These are phyloP conservation scores for Sminthurinus aureus DNA, from an alignment of 2,888 invertebrate species.

Conservation along the genomic window DNA sequence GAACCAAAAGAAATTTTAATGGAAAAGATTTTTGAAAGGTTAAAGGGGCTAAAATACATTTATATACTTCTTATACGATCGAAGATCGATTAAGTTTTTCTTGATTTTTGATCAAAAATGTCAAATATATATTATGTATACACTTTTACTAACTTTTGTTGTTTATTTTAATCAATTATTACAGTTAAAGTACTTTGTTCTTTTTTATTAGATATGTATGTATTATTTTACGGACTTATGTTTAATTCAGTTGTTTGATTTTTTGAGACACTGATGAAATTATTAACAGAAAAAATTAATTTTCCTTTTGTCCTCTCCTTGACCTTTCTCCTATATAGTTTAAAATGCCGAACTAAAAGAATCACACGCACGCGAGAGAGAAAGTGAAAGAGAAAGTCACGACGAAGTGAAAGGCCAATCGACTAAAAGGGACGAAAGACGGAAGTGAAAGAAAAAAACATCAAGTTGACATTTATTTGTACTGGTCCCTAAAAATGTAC, in stretches of 20 bases:
- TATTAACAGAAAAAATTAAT: background rate
- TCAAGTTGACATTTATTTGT: background rate
- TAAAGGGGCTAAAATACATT: too few species aligned
- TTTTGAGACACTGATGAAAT: too few species aligned
- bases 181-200: background rate
- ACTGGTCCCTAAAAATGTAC: background rate
- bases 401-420: constrained; percentile 17
- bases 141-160: constrained; percentile 2
- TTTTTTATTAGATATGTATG: too few species aligned
- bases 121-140: background rate
- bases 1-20: too few species aligned
- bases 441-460: too few species aligned
- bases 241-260: too few species aligned
- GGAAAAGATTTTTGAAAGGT: too few species aligned
- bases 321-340: background rate
- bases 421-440: too few species aligned
- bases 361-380: constrained; percentile 19
- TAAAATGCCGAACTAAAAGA: constrained; percentile 26
- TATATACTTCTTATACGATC: too few species aligned
- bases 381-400: constrained; percentile 7
- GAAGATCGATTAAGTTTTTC: too few species aligned
- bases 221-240: too few species aligned
- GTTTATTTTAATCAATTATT: background rate
- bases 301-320: constrained; percentile 16
- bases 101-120: background rate